phyloP scores from a whole-genome alignment of 2,797 vertebrate genomes.

The Anguilla anguilla region DNA sequence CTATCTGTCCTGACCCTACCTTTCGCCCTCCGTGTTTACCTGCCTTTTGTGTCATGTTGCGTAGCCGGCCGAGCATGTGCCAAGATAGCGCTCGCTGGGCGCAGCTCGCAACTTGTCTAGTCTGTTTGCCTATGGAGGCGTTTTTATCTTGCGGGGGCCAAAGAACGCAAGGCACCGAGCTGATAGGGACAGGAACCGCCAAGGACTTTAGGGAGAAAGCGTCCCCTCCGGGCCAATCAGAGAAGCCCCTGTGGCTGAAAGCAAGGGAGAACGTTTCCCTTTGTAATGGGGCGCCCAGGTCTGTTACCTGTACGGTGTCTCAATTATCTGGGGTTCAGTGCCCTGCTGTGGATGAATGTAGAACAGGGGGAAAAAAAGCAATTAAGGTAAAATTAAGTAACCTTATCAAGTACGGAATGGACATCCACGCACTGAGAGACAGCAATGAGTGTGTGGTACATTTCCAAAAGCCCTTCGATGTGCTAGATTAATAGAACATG shows the following conservation, averaged over 20 bases:
- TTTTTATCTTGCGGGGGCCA: constrained; percentile 61
- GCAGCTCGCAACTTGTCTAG: constrained; percentile 65
- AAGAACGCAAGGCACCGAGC: constrained; percentile 56
- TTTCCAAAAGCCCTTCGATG: neutral
- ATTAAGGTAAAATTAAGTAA: constrained; percentile 5
- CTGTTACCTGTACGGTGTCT: neutral
- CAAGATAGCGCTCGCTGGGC: constrained; percentile 67
- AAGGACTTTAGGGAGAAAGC: constrained; percentile 47
- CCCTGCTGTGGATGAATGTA: constrained; percentile 27
- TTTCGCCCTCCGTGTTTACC: constrained; percentile 73
- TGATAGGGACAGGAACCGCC: constrained; percentile 55
- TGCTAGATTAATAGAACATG: constrained; percentile 20
- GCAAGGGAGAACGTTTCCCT: neutral
- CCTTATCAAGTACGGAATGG: constrained; percentile 17
- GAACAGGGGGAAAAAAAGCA: constrained; percentile 28
- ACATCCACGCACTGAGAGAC: constrained; percentile 1
- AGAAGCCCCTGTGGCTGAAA: neutral
- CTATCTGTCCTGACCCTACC: constrained; percentile 72
- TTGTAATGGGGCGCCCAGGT: neutral
- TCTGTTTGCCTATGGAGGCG: constrained; percentile 65
- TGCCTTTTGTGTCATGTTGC: constrained; percentile 64
- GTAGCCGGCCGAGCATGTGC: constrained; percentile 55
- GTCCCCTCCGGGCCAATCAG: constrained; percentile 36
- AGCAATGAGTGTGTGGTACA: neutral
- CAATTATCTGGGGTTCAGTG: neutral